phyloP scores from a whole-genome alignment of 2,113 vertebrate species.

The Crotophaga sulcirostris region DNA sequence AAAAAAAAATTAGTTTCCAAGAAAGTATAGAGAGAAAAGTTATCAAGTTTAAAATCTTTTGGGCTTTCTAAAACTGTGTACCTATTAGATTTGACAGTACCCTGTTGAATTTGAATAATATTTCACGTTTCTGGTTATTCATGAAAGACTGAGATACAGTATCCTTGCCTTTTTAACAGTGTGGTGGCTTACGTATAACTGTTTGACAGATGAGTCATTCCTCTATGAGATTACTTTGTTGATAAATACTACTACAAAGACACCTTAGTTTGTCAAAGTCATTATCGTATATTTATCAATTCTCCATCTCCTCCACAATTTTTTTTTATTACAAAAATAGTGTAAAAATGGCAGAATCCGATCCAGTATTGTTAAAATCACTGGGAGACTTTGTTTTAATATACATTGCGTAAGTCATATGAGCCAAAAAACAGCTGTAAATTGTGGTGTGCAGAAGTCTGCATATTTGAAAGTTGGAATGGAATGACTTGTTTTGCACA shows the following conservation, averaged over 20 bases:
- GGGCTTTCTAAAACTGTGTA: neutral
- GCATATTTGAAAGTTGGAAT: neutral
- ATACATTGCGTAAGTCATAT: neutral
- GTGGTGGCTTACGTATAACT: neutral
- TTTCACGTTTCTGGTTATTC: constrained; percentile 20
- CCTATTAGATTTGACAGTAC: neutral
- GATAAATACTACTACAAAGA: neutral
- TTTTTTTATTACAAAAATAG: neutral
- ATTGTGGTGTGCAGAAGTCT: neutral
- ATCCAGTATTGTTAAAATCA: neutral
- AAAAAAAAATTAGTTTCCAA: too few species aligned
- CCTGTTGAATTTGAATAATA: constrained; percentile 13
- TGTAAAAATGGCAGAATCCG: neutral
- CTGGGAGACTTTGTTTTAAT: neutral
- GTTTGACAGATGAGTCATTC: constrained; percentile 37
- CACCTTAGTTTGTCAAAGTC: neutral
- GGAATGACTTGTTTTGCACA: constrained; percentile 18
- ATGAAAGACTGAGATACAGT: neutral
- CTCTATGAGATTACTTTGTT: neutral
- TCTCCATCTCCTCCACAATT: neutral
- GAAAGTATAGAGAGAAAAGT: neutral
- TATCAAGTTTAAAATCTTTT: neutral
- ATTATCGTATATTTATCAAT: neutral
- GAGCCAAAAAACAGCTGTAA: neutral
- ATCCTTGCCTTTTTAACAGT: constrained; percentile 59